These are phyloP conservation scores for Equus przewalskii DNA, from an alignment of 2,113 vertebrate genomes.

Conservation along the genomic window DNA sequence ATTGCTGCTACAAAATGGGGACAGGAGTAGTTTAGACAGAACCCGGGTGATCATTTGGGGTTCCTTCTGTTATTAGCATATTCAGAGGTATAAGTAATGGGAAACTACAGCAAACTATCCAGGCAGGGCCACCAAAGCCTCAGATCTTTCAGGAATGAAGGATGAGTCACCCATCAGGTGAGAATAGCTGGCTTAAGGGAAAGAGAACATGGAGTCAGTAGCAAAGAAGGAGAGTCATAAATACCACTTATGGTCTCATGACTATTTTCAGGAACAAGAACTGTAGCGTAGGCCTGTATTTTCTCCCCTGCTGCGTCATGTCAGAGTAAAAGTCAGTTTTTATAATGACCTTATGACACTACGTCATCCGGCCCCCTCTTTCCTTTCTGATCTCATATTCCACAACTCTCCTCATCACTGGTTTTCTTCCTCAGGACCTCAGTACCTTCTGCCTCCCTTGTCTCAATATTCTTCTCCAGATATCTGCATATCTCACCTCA, in stretches of 20 bases:
- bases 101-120: neutral
- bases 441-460: neutral
- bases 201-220: neutral
- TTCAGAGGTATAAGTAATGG: neutral
- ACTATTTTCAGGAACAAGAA: neutral
- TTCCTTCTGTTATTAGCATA: neutral
- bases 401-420: neutral
- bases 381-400: neutral
- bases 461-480: neutral
- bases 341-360: neutral
- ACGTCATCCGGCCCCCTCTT: neutral
- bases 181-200: neutral
- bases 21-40: neutral
- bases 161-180: neutral
- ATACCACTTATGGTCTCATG: neutral
- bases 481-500: neutral
- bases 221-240: neutral
- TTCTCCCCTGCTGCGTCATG: neutral
- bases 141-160: neutral
- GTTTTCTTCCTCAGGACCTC: neutral
- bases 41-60: neutral
- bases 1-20: neutral
- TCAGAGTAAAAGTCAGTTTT: neutral
- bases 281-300: neutral
- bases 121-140: neutral